These are phyloP conservation scores for Vandiemenella viatica DNA, from an alignment of 2,888 invertebrate genomes.

Conservation along the genomic window DNA sequence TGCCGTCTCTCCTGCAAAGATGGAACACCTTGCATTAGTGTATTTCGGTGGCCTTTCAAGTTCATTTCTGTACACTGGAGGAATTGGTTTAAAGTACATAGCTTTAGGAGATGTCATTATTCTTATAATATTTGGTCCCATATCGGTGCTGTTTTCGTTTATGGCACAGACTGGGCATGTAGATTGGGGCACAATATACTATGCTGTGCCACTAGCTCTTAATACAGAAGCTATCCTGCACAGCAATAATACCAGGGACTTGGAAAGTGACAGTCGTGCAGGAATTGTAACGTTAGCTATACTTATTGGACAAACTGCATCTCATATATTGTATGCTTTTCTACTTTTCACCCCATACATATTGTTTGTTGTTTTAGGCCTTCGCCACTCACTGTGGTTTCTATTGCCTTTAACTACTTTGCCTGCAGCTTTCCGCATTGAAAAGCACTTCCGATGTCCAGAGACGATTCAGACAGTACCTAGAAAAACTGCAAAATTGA, in stretches of 20 bases:
- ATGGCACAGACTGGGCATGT: constrained; percentile 82
- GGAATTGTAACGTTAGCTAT: constrained; percentile 94
- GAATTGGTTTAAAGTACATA: constrained; percentile 89
- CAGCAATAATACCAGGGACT: constrained; percentile 86
- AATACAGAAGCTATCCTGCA: constrained; percentile 92
- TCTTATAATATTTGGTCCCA: constrained; percentile 83
- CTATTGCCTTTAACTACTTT: constrained; percentile 75
- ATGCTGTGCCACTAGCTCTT: constrained; percentile 83
- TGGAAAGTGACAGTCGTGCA: constrained; percentile 72
- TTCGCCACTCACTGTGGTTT: constrained; percentile 78
- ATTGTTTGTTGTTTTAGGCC: constrained; percentile 68
- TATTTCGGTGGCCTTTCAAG: constrained; percentile 92
- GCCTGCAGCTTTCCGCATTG: constrained; percentile 76
- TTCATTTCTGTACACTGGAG: constrained; percentile 92
- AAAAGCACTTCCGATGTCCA: constrained; percentile 69
- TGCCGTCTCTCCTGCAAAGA: constrained; percentile 71
- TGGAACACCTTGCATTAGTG: constrained; percentile 87
- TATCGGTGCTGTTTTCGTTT: constrained; percentile 85
- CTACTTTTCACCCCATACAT: constrained; percentile 83
- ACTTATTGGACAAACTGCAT: constrained; percentile 76
- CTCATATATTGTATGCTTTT: constrained; percentile 79
- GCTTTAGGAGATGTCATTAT: constrained; percentile 86
- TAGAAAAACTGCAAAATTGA: constrained; percentile 74
- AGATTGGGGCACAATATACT: constrained; percentile 82
- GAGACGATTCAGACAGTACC: constrained; percentile 70